Evolutionary conservation across 2,113 vertebrate species (phyloP).

Genomic region (Microcebus jonahi): DNA sequence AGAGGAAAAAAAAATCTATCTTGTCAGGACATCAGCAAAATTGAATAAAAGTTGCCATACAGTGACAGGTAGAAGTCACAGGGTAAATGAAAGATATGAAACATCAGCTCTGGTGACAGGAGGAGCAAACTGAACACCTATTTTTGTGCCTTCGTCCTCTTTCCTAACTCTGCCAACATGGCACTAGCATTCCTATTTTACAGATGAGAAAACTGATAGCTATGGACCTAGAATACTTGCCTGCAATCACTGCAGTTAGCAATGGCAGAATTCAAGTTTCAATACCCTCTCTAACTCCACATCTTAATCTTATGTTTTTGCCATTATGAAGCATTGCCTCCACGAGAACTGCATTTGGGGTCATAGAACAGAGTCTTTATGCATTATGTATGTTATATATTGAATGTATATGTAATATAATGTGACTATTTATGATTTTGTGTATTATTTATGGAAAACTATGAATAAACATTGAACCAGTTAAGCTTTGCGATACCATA

Average conservation of each 20-base stretch:
- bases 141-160: neutral
- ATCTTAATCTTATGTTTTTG: neutral
- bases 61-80: neutral
- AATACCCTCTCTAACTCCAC: neutral
- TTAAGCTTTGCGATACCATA: neutral
- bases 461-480: neutral
- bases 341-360: neutral
- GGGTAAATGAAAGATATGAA: neutral
- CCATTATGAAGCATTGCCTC: neutral
- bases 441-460: neutral
- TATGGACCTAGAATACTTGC: neutral
- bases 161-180: neutral
- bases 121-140: neutral
- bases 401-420: neutral
- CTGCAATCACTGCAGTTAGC: neutral
- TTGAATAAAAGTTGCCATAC: neutral
- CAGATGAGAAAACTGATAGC: neutral
- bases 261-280: neutral
- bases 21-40: neutral
- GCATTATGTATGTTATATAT: neutral
- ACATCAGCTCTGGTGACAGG: neutral
- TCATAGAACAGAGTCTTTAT: neutral
- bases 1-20: neutral
- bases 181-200: neutral
- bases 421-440: neutral